phyloP scores from a whole-genome alignment of 2,888 invertebrate genomes.

The Ormyrus nitidulus region DNA sequence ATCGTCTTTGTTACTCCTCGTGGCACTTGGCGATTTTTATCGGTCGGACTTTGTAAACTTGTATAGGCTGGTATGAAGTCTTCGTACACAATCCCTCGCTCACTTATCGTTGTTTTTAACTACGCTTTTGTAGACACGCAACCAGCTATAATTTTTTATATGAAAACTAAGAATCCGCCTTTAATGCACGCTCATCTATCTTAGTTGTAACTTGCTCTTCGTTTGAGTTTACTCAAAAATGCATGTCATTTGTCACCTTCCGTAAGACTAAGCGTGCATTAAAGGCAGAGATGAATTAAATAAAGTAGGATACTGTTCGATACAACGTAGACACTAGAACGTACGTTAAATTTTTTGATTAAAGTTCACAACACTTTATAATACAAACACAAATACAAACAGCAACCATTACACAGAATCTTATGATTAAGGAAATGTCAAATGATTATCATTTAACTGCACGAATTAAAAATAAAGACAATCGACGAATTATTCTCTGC shows the following conservation, averaged over 20 bases:
- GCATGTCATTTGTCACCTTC: constrained; percentile 10
- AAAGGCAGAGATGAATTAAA: background rate
- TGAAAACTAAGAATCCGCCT: constrained; percentile 3
- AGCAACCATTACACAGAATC: constrained; percentile 19
- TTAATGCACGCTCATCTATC: constrained; percentile 26
- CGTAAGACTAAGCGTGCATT: constrained; percentile 24
- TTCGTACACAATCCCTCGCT: constrained; percentile 42
- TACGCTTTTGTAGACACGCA: constrained; percentile 43
- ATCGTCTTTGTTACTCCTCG: constrained; percentile 50
- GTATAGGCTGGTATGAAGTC: constrained; percentile 35
- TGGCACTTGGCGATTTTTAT: constrained; percentile 47
- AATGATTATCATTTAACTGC: constrained; percentile 39
- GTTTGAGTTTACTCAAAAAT: constrained; percentile 8
- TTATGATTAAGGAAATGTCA: constrained; percentile 30
- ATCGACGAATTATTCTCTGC: constrained; percentile 43
- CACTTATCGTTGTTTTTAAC: constrained; percentile 44
- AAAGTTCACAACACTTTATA: constrained; percentile 2
- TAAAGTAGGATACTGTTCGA: constrained; percentile 28
- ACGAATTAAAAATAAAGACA: constrained; percentile 24
- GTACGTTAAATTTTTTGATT: constrained; percentile 15
- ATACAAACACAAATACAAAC: constrained; percentile 15
- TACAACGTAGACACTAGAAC: constrained; percentile 36
- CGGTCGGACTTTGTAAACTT: constrained; percentile 46
- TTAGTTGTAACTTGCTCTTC: constrained; percentile 18
- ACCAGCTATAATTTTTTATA: constrained; percentile 27